A percentile compares a stretch with the other conserved stretches of the same genome.
phyloP scores from a whole-genome alignment of 1,140 invertebrate genomes.

The Panulirus ornatus region DNA sequence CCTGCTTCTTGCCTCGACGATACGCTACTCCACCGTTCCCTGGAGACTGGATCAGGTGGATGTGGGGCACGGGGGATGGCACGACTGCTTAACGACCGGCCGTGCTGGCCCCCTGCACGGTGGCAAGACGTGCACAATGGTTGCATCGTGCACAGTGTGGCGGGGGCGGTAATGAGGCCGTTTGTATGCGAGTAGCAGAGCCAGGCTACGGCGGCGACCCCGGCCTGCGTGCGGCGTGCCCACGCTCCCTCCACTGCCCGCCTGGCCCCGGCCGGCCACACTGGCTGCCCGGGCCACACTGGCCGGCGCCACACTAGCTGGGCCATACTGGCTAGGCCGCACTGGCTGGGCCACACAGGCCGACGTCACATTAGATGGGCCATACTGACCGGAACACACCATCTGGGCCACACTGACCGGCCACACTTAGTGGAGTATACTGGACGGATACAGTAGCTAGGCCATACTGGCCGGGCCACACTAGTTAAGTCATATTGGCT shows the following conservation, averaged over 20 bases:
- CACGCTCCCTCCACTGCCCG: slow-evolving; percentile 9
- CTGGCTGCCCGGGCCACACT: not conserved
- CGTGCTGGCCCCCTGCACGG: slow-evolving; percentile 30
- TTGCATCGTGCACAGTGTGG: slow-evolving; percentile 39
- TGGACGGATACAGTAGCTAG: too few relatives aligned
- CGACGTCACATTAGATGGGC: not conserved
- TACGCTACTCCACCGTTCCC: not conserved
- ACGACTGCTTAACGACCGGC: not conserved
- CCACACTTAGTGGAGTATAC: too few relatives aligned
- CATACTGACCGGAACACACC: not conserved
- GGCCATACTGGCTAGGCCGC: not conserved
- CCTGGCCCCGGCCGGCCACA: not conserved
- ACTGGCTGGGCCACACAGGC: not conserved
- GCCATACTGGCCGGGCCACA: not conserved
- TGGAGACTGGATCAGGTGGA: not conserved
- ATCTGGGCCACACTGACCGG: slow-evolving; percentile 1
- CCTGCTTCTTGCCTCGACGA: not conserved
- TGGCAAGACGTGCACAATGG: slow-evolving; percentile 40
- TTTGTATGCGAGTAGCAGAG: slow-evolving; percentile 62
- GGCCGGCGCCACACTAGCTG: not conserved
- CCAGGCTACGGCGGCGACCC: slow-evolving; percentile 55
- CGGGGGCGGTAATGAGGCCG: slow-evolving; percentile 64
- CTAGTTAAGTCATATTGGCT: too few relatives aligned
- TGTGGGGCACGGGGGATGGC: slow-evolving; percentile 1
- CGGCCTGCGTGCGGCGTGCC: slow-evolving; percentile 18